These are phyloP conservation scores for Theristus sp. DNA, from an alignment of 2,888 invertebrate species.

Conservation along the genomic window DNA sequence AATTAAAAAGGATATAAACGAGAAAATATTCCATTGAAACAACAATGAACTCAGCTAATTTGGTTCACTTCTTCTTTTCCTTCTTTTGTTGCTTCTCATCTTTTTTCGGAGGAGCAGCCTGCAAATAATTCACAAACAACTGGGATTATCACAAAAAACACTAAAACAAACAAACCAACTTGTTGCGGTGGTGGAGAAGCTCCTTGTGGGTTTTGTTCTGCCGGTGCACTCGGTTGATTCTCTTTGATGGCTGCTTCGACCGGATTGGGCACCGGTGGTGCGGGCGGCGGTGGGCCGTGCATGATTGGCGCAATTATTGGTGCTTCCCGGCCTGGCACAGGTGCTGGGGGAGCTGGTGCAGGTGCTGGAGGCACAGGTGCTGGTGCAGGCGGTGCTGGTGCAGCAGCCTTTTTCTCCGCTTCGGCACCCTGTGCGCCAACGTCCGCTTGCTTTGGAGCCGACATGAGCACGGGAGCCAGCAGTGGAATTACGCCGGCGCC, in stretches of 20 bases:
- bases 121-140: no score
- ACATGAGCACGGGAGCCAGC: not conserved
- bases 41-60: no score
- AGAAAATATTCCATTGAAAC: no score
- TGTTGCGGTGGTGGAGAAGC: no score
- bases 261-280: not conserved
- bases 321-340: not conserved
- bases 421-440: not conserved
- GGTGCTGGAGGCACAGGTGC: not conserved
- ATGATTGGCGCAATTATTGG: not conserved
- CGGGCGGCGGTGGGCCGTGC: not conserved
- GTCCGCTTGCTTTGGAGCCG: not conserved
- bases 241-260: no score
- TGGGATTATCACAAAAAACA: no score
- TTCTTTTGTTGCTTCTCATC: not conserved
- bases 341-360: not conserved
- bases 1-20: no score
- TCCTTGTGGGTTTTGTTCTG: no score
- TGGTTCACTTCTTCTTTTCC: not conserved
- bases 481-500: not conserved
- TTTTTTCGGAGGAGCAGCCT: not conserved
- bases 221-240: no score
- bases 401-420: not conserved
- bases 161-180: no score
- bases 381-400: not conserved